A percentile compares a stretch with the other conserved stretches of the same genome.
phyloP scores from a whole-genome alignment of 37 sponge, comb jelly and placozoan genomes.

The Bolinopsis microptera region DNA sequence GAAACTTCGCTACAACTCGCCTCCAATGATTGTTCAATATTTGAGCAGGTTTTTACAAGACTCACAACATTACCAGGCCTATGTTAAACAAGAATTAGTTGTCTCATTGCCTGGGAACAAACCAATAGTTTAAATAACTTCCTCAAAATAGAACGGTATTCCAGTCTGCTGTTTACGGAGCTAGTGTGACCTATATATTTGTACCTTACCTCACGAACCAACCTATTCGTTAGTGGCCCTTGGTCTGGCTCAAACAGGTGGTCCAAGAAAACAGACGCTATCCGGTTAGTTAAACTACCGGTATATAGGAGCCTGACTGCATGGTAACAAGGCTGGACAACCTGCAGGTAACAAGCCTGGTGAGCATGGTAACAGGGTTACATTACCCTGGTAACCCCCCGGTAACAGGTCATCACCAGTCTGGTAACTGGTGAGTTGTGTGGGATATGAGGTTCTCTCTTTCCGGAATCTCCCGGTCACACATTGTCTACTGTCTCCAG shows the following conservation, averaged over 20 bases:
- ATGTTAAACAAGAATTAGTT: not conserved
- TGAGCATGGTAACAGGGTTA: not conserved
- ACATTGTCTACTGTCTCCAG: too few relatives aligned
- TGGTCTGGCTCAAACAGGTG: not conserved
- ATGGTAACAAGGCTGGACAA: not conserved
- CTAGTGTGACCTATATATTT: not conserved
- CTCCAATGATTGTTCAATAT: not conserved
- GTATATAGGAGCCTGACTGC: not conserved
- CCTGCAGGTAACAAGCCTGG: not conserved
- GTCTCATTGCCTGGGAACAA: not conserved
- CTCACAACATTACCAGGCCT: not conserved
- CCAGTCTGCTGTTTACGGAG: not conserved
- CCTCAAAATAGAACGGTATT: not conserved
- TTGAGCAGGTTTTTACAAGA: not conserved
- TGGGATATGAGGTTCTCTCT: not conserved
- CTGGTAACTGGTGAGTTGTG: not conserved
- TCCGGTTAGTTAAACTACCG: not conserved
- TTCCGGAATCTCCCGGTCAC: not conserved
- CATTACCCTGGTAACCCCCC: not conserved
- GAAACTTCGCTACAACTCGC: not conserved
- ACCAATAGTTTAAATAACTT: not conserved
- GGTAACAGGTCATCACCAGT: not conserved
- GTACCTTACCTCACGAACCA: not conserved
- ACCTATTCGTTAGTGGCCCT: not conserved
- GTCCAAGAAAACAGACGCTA: not conserved